Evolutionary conservation across 1,140 invertebrate genomes (phyloP).

Genomic region (Drosophila aff.): DNA sequence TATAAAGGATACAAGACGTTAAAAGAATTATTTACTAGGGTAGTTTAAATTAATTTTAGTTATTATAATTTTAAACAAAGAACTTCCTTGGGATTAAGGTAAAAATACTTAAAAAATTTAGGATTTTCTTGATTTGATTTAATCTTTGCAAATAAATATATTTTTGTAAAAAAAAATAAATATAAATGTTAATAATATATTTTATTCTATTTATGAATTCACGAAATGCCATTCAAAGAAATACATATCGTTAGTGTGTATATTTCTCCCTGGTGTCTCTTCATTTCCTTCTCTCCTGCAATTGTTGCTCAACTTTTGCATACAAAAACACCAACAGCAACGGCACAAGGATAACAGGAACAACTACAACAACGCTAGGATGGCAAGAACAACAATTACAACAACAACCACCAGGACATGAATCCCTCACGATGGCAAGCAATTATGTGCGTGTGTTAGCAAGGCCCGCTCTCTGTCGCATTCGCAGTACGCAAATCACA

Average conservation of each 20-base stretch:
- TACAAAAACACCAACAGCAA: constrained; percentile 16
- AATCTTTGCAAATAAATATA: neutral
- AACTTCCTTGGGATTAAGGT: neutral
- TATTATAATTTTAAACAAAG: neutral
- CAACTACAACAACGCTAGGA: neutral
- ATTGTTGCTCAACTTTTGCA: constrained; percentile 59
- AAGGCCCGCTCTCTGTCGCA: constrained; percentile 10
- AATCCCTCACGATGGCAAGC: constrained; percentile 77
- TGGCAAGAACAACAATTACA: constrained; percentile 15
- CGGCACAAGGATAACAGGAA: too few relatives aligned
- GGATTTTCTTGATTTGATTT: neutral
- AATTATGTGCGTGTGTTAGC: constrained; percentile 76
- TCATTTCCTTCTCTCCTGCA: constrained; percentile 15
- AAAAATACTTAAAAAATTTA: too few relatives aligned
- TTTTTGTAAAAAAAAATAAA: neutral
- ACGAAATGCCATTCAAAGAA: neutral
- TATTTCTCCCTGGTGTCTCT: constrained; percentile 13
- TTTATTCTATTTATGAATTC: neutral
- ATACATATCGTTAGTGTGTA: neutral
- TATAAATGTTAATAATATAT: neutral
- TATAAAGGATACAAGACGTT: neutral
- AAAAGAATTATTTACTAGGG: neutral
- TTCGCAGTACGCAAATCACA: constrained; percentile 56
- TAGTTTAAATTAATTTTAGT: neutral
- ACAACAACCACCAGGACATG: constrained; percentile 57